Evolutionary conservation across 2,888 invertebrate species (phyloP).

Genomic region (Drosophila subsilvestris): DNA sequence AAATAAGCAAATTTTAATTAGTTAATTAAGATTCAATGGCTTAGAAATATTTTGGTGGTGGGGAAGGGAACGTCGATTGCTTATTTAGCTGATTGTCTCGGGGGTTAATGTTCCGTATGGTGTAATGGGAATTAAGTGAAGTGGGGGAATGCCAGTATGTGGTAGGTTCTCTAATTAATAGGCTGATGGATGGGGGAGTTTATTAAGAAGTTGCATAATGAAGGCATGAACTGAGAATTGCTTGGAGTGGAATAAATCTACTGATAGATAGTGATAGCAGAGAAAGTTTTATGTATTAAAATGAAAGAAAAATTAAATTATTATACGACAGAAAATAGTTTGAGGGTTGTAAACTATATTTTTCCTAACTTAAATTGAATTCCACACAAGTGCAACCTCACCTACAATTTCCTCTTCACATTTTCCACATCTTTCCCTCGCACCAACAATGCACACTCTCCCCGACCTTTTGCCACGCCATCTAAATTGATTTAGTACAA

Average conservation of each 20-base stretch:
- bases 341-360: fast-evolving
- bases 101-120: conserved; percentile 39
- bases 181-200: neutral
- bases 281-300: neutral
- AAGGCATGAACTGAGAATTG: too few relatives aligned
- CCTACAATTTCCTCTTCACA: neutral
- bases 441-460: neutral
- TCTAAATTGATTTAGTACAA: conserved; percentile 30
- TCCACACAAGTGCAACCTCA: too few relatives aligned
- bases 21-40: conserved; percentile 57
- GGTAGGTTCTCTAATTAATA: neutral
- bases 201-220: too few relatives aligned
- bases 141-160: neutral
- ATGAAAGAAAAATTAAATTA: neutral
- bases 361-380: neutral
- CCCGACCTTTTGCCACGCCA: neutral
- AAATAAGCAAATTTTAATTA: conserved; percentile 37
- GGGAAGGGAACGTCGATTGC: conserved; percentile 19
- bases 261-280: neutral
- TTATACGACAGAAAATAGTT: neutral
- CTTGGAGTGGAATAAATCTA: too few relatives aligned
- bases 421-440: neutral
- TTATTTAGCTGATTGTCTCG: conserved; percentile 45
- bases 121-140: conserved; percentile 50
- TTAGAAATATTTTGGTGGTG: conserved; percentile 25